Conservation (phyloP, 2,888 invertebrate species). For the Clusia tigrina region DNA sequence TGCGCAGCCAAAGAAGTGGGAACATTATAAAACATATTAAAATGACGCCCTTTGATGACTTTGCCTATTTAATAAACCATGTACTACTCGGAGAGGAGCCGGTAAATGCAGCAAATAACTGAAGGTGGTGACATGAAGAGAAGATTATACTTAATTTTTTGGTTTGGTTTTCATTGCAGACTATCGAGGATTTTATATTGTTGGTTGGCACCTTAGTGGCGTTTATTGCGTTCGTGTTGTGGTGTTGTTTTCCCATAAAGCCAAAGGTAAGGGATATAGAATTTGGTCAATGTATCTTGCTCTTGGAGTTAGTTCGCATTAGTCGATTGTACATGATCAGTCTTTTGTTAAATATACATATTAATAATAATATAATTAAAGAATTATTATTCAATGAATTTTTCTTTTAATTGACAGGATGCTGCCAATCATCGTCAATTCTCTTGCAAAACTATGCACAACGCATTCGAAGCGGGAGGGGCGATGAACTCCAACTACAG, state of each 20-base stretch:
- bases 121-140: not conserved
- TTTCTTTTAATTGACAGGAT: constrained; percentile 48
- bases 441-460: constrained; percentile 60
- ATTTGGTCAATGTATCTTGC: not conserved
- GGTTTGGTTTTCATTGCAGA: constrained; percentile 60
- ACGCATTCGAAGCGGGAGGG: constrained; percentile 18
- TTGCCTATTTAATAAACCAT: constrained; percentile 70
- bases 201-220: constrained; percentile 71
- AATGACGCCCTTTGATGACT: constrained; percentile 71
- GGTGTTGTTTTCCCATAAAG: constrained; percentile 72
- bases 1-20: too few relatives aligned
- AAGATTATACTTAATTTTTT: constrained; percentile 15
- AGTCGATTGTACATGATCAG: not conserved
- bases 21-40: too few relatives aligned
- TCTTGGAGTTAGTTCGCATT: not conserved
- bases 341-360: not conserved
- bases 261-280: constrained; percentile 61
- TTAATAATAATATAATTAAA: too few relatives aligned
- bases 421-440: constrained; percentile 62
- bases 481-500: constrained; percentile 50
- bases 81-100: constrained; percentile 70
- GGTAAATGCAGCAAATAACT: constrained; percentile 61
- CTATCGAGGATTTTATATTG: constrained; percentile 71
- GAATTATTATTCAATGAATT: not conserved
- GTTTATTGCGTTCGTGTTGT: constrained; percentile 71